Conservation (phyloP, 2,888 invertebrate species). For the Papilio gigon region DNA sequence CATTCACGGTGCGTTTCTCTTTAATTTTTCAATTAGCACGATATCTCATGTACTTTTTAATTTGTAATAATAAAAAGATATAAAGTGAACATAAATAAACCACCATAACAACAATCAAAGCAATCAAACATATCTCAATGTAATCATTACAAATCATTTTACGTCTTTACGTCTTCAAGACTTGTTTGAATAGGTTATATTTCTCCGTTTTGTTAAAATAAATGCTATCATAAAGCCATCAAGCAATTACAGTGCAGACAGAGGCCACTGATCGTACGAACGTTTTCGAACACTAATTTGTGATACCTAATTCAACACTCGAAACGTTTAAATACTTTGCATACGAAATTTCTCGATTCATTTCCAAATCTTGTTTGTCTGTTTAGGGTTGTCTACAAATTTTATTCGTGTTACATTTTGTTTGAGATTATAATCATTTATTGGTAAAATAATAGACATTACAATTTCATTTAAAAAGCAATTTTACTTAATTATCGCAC, state of each 20-base stretch:
- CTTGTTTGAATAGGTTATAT: conserved; percentile 30
- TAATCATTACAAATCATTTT: not conserved
- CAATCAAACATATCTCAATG: not conserved
- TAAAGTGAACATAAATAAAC: no score
- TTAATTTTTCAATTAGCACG: conserved; percentile 17
- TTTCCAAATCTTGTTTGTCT: conserved; percentile 53
- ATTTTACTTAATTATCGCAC: no score
- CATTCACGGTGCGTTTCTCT: conserved; percentile 47
- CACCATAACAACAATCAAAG: no score
- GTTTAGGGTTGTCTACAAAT: conserved; percentile 40
- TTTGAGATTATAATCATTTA: no score
- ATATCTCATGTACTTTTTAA: not conserved
- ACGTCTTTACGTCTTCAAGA: not conserved
- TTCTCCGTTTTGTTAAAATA: conserved; percentile 39
- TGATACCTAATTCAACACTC: conserved; percentile 54
- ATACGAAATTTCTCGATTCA: conserved; percentile 53
- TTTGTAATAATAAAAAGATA: no score
- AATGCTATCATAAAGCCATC: conserved; percentile 31
- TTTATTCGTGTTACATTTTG: no score
- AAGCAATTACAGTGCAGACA: conserved; percentile 42
- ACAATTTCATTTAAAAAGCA: no score
- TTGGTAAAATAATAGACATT: no score
- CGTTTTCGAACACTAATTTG: conserved; percentile 53
- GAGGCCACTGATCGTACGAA: conserved; percentile 46
- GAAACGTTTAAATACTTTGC: conserved; percentile 53